phyloP scores from a whole-genome alignment of 37 sponge, comb jelly and placozoan genomes.

The Petrosia ficiformis region DNA sequence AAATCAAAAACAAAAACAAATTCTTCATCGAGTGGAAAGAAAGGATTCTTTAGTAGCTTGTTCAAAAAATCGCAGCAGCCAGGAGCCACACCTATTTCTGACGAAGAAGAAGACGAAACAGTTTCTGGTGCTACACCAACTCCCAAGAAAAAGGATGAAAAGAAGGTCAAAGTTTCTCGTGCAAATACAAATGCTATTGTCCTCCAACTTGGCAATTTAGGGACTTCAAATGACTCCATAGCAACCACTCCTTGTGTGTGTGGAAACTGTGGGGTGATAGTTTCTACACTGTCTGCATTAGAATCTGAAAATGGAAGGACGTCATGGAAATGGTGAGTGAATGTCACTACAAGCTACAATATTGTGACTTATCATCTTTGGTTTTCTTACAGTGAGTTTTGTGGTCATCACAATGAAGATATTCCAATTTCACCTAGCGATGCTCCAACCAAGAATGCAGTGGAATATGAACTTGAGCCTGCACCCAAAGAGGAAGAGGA shows the following conservation, averaged over 20 bases:
- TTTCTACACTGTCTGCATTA: conserved; percentile 69
- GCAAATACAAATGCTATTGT: conserved; percentile 70
- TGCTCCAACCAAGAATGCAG: conserved; percentile 13
- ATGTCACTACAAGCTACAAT: not conserved
- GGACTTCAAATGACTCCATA: conserved; percentile 16
- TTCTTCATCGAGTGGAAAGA: conserved; percentile 17
- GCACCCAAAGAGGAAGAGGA: conserved; percentile 41
- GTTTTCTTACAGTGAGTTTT: conserved; percentile 78
- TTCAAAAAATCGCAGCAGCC: conserved; percentile 22
- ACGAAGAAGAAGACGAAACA: not conserved
- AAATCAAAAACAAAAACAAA: not conserved
- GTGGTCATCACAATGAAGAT: conserved; percentile 66
- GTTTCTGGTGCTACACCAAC: conserved; percentile 8
- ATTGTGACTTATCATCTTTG: not conserved
- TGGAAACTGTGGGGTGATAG: conserved; percentile 53
- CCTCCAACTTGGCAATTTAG: conserved; percentile 70
- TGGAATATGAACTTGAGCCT: conserved; percentile 83
- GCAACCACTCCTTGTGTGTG: conserved; percentile 57
- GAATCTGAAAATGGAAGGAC: conserved; percentile 20
- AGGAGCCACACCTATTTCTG: not conserved
- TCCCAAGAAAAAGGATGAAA: conserved; percentile 36
- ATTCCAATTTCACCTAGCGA: conserved; percentile 43
- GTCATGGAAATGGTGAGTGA: conserved; percentile 76
- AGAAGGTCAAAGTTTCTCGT: conserved; percentile 62
- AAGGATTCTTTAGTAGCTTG: conserved; percentile 35